Conservation (phyloP, 2,113 vertebrate species). For the Sigmodon hispidus region DNA sequence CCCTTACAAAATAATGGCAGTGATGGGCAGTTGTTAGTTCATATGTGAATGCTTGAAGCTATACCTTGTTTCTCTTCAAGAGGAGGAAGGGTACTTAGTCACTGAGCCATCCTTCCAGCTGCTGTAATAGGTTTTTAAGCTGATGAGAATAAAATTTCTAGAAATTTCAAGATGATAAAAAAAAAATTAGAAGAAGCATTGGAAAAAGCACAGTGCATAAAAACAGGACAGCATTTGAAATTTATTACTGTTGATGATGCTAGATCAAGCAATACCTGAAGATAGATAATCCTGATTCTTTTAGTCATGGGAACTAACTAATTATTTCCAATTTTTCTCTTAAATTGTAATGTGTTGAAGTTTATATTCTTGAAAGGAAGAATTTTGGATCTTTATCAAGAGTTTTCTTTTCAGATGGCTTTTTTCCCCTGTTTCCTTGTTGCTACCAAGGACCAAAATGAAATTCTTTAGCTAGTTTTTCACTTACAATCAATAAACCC, state of each 20-base stretch:
- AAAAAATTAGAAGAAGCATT: not conserved
- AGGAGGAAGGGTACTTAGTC: not conserved
- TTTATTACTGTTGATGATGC: not conserved
- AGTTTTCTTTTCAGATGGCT: not conserved
- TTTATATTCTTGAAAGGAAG: not conserved
- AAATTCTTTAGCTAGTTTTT: constrained; percentile 33
- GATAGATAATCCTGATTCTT: not conserved
- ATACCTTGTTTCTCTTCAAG: not conserved
- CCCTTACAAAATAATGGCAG: not conserved
- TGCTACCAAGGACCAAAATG: not conserved
- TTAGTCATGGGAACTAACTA: not conserved
- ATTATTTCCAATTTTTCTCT: not conserved
- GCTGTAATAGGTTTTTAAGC: not conserved
- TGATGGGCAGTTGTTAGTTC: not conserved
- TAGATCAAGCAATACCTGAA: constrained; percentile 12
- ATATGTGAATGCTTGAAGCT: not conserved
- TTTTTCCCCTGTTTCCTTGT: not conserved
- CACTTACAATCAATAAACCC: not conserved
- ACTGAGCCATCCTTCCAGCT: not conserved
- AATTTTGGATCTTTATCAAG: not conserved
- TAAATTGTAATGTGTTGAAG: not conserved
- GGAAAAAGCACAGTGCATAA: not conserved
- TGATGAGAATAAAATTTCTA: not conserved
- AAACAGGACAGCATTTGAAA: not conserved
- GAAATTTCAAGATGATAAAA: not conserved